phyloP scores from a whole-genome alignment of 2,888 invertebrate genomes.

The Cylloceria caligata region DNA sequence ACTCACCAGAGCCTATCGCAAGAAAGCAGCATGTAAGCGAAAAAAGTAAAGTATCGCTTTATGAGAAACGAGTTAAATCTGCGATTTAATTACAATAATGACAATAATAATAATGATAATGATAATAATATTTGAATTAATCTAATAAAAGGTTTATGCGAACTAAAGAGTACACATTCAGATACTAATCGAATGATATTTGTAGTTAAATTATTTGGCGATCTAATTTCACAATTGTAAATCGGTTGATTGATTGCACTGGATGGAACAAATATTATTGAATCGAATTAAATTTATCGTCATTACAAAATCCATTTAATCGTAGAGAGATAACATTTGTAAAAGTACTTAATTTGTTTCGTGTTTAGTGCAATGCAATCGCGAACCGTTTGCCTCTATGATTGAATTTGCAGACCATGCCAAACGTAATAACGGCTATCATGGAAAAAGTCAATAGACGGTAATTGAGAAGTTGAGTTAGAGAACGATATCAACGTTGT shows the following conservation, averaged over 20 bases:
- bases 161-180: conserved; percentile 65
- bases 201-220: conserved; percentile 54
- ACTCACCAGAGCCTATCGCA: conserved; percentile 83
- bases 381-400: conserved; percentile 52
- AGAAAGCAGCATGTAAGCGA: conserved; percentile 81
- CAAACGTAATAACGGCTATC: conserved; percentile 62
- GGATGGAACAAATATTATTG: conserved; percentile 15
- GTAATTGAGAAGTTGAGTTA: conserved; percentile 56
- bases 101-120: conserved; percentile 56
- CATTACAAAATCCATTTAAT: neutral
- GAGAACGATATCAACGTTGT: conserved; percentile 48
- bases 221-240: conserved; percentile 64
- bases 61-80: conserved; percentile 67
- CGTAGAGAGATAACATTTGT: no score
- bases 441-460: conserved; percentile 61
- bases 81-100: conserved; percentile 61
- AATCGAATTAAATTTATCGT: neutral
- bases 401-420: conserved; percentile 65
- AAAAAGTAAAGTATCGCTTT: conserved; percentile 70
- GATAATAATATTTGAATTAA: conserved; percentile 53
- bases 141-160: conserved; percentile 59
- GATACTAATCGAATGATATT: conserved; percentile 60
- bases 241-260: conserved; percentile 51
- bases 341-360: conserved; percentile 7
- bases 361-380: conserved; percentile 37